Conservation (phyloP, 2,113 vertebrate species). For the Noctilio leporinus region DNA sequence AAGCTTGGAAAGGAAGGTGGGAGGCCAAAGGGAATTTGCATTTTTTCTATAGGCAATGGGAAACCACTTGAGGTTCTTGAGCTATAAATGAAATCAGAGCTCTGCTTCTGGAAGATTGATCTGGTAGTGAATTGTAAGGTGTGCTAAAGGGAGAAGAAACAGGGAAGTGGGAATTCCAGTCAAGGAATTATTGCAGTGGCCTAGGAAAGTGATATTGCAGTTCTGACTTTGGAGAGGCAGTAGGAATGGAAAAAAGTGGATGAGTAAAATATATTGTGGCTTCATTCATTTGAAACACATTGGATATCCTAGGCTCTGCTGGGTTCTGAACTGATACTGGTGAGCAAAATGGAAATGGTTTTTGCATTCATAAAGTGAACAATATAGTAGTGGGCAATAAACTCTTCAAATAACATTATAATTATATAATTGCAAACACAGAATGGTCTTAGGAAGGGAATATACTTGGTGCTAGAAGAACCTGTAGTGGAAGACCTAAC, state of each 20-base stretch:
- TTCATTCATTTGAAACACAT: neutral
- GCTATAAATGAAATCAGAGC: neutral
- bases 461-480: neutral
- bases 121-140: neutral
- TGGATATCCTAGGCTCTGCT: neutral
- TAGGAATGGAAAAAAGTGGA: neutral
- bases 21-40: neutral
- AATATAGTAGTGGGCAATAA: neutral
- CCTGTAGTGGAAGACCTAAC: neutral
- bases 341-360: neutral
- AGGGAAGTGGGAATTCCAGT: neutral
- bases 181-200: neutral
- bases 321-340: neutral
- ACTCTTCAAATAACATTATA: neutral
- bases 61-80: neutral
- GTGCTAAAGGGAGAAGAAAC: neutral
- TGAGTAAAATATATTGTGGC: neutral
- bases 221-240: neutral
- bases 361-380: neutral
- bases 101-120: neutral
- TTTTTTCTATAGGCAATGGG: neutral
- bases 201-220: neutral
- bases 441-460: neutral
- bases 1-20: neutral
- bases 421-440: neutral